These are phyloP conservation scores for Lumbricus terrestris DNA, from an alignment of 2,888 invertebrate genomes.

Conservation along the genomic window DNA sequence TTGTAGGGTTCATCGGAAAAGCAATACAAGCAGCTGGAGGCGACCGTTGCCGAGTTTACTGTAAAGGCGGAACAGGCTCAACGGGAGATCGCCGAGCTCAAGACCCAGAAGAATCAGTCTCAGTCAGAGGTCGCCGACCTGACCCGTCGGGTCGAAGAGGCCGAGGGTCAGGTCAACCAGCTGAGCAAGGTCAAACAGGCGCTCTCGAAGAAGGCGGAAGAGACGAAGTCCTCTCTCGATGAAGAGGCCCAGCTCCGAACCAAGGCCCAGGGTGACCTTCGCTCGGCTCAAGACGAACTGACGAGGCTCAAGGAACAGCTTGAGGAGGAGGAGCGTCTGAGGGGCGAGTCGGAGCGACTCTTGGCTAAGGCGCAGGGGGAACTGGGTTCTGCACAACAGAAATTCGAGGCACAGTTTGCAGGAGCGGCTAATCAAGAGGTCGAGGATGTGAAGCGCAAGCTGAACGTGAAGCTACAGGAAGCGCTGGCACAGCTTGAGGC, in stretches of 20 bases:
- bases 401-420: slow-evolving; percentile 82
- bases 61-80: slow-evolving; percentile 94
- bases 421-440: slow-evolving; percentile 65
- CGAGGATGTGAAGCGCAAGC: slow-evolving; percentile 65
- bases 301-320: slow-evolving; percentile 98
- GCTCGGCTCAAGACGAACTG: slow-evolving; percentile 97
- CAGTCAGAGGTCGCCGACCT: slow-evolving; percentile 92
- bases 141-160: slow-evolving; percentile 93
- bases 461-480: slow-evolving; percentile 93
- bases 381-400: slow-evolving; percentile 94
- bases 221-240: slow-evolving; percentile 94
- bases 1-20: slow-evolving; percentile 92
- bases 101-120: slow-evolving; percentile 81
- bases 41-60: slow-evolving; percentile 91
- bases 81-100: slow-evolving; percentile 92
- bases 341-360: slow-evolving; percentile 97
- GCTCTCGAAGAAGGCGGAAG: slow-evolving; percentile 92
- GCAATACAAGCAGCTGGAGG: slow-evolving; percentile 94
- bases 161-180: slow-evolving; percentile 92
- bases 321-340: slow-evolving; percentile 98
- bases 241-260: slow-evolving; percentile 72
- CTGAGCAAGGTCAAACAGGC: slow-evolving; percentile 88
- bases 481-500: slow-evolving; percentile 96
- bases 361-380: slow-evolving; percentile 98
- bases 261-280: slow-evolving; percentile 74